Evolutionary conservation across 2,113 vertebrate genomes (phyloP).

Genomic region (Apteryx owenii): DNA sequence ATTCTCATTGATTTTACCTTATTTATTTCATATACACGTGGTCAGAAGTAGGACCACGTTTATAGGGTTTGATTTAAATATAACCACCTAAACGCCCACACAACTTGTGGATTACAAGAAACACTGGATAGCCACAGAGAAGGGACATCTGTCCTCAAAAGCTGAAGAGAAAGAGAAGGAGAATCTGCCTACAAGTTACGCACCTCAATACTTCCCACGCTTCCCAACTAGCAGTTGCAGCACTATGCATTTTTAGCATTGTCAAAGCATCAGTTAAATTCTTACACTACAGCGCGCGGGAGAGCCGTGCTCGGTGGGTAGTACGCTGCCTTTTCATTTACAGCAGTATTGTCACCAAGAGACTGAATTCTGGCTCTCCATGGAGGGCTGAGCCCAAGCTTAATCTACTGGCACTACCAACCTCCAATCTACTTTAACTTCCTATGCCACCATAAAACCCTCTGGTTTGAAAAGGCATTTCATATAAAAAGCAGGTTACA

Average conservation of each 20-base stretch:
- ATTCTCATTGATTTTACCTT: too few species aligned
- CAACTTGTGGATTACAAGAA: background rate
- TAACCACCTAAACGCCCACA: background rate
- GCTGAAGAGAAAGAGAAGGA: background rate
- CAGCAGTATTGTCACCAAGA: background rate
- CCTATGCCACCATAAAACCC: background rate
- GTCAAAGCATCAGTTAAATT: background rate
- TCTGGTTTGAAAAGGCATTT: background rate
- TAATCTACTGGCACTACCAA: too few species aligned
- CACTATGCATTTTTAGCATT: background rate
- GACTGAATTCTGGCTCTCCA: background rate
- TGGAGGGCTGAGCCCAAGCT: background rate
- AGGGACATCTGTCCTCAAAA: background rate
- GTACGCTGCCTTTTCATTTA: background rate
- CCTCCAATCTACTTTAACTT: background rate
- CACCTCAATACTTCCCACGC: background rate
- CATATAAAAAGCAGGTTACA: background rate
- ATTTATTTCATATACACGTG: background rate
- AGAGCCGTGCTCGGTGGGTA: background rate
- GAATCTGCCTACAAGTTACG: background rate
- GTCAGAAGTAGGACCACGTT: too few species aligned
- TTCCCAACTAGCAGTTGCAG: background rate
- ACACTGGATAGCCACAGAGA: background rate
- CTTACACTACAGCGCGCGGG: background rate
- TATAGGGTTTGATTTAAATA: background rate